Evolutionary conservation across 2,113 vertebrate genomes (phyloP), one percentile per base, ranked within the genome.

Genomic region (Aleadryas rufinucha): DNA sequence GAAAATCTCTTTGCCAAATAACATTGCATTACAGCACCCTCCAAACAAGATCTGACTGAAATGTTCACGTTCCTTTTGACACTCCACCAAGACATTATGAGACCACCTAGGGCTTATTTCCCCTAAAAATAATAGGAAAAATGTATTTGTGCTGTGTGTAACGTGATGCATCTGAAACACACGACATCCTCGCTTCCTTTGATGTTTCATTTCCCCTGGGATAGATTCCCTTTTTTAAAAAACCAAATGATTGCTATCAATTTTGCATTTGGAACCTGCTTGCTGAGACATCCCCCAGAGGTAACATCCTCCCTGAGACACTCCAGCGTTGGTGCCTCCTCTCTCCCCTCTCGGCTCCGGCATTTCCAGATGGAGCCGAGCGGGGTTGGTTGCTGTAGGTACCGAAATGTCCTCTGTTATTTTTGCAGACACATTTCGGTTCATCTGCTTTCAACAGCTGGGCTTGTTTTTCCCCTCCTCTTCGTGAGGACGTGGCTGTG

Each of bases 1-100:
- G 88, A 78, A 95, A 89, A 61, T 69, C 56, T 92, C 72, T 87
- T 91, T 90, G 82, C 87, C 85, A 93, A 92, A 68, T 27, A 71
- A 24, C 39, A 64, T 50, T 50, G 63, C 42, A 33, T 93, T 84
- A 76, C 16, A 61, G 60, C n/a, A 22, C n/a, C n/a, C 24, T 75
- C 71, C 86, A 65, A 96, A 78, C 64, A 84, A 87, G 69, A 76
- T 72, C 90, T 76, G 49, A 35, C 72, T 93, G 89, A 95, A 88
- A 42, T 12, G 37, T 41, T 84, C 44, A 31, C 3, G 2, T 68
- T 92, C 89, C 56, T 84, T 90, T 64, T 92, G 80, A 89, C 76
- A 16, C 15, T 74, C 47, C 49, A 84, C 56, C 69, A 89, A 78
- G 79, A 66, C 0, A 16, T 60, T 84, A 59, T 28, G 16, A 90